Percentiles rank a stretch among this genome's conserved stretches.
Conservation (phyloP, 2,888 invertebrate species). For the Cryptocephalus moraei region DNA sequence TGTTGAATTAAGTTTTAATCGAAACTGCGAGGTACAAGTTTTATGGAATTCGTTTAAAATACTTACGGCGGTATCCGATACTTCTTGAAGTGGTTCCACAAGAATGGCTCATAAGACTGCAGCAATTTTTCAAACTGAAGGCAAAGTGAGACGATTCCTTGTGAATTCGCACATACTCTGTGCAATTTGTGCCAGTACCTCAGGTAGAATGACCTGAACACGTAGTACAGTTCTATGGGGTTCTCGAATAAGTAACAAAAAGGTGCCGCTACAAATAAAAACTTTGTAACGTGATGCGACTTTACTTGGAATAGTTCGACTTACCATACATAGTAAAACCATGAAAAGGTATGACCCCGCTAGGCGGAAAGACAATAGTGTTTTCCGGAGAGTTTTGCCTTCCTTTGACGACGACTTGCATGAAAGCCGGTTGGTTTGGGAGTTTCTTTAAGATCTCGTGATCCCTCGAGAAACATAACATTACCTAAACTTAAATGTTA, state of each 20-base stretch:
- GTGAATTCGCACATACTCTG: conserved; percentile 83
- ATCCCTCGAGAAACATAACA: conserved; percentile 88
- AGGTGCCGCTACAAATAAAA: conserved; percentile 63
- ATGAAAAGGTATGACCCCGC: conserved; percentile 92
- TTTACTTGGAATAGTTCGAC: conserved; percentile 17
- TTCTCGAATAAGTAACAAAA: conserved; percentile 90
- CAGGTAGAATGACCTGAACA: conserved; percentile 84
- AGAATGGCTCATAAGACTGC: conserved; percentile 79
- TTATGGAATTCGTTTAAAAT: neutral
- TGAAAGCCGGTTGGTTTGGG: conserved; percentile 51
- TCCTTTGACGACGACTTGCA: conserved; percentile 66
- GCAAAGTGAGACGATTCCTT: conserved; percentile 86
- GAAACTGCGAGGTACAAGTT: too few relatives aligned
- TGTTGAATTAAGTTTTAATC: too few relatives aligned
- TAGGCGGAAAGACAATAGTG: conserved; percentile 78
- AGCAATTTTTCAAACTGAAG: conserved; percentile 80
- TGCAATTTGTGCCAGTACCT: conserved; percentile 89
- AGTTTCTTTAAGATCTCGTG: conserved; percentile 66
- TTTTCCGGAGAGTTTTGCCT: conserved; percentile 56
- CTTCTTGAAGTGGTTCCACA: conserved; percentile 86
- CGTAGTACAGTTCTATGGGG: conserved; percentile 75
- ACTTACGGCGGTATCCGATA: conserved; percentile 87
- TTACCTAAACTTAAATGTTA: conserved; percentile 42
- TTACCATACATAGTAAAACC: conserved; percentile 96
- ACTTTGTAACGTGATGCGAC: neutral